These are phyloP conservation scores for Tachina lurida DNA, from an alignment of 2,888 invertebrate species.

Conservation along the genomic window DNA sequence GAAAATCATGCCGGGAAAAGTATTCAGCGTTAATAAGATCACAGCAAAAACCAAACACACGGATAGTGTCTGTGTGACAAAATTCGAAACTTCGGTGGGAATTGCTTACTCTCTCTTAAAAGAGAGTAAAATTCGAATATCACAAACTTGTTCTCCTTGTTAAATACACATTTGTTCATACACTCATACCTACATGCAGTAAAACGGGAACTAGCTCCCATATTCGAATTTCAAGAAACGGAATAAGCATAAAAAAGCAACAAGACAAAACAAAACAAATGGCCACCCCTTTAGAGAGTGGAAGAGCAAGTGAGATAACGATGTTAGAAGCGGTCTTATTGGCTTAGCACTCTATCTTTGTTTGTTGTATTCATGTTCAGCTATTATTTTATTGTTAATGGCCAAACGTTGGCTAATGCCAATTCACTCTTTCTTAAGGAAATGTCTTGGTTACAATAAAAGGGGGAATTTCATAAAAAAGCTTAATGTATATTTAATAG, in stretches of 20 bases:
- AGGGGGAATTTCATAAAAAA: conserved; percentile 37
- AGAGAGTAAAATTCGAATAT: conserved; percentile 51
- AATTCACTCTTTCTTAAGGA: conserved; percentile 30
- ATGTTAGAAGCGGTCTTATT: background rate
- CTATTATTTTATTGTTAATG: conserved; percentile 44
- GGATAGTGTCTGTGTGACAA: conserved; percentile 56
- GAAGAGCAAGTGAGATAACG: conserved; percentile 31
- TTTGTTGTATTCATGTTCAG: conserved; percentile 11
- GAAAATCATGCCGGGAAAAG: background rate
- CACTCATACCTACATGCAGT: background rate
- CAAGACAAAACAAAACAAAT: conserved; percentile 38
- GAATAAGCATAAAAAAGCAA: conserved; percentile 26
- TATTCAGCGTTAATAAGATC: conserved; percentile 53
- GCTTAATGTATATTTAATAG: conserved; percentile 60
- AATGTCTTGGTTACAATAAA: background rate
- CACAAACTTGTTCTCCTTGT: conserved; percentile 7
- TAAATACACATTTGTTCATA: background rate
- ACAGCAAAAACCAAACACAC: conserved; percentile 35
- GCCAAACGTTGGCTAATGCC: conserved; percentile 11
- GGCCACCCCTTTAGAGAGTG: conserved; percentile 36
- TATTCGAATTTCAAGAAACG: conserved; percentile 59
- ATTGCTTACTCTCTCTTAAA: conserved; percentile 1
- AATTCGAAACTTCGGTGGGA: conserved; percentile 17
- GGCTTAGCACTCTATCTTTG: conserved; percentile 11
- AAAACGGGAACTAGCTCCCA: conserved; percentile 48